phyloP scores from a whole-genome alignment of 1,140 invertebrate species.

The Ceratosolen fusciceps region DNA sequence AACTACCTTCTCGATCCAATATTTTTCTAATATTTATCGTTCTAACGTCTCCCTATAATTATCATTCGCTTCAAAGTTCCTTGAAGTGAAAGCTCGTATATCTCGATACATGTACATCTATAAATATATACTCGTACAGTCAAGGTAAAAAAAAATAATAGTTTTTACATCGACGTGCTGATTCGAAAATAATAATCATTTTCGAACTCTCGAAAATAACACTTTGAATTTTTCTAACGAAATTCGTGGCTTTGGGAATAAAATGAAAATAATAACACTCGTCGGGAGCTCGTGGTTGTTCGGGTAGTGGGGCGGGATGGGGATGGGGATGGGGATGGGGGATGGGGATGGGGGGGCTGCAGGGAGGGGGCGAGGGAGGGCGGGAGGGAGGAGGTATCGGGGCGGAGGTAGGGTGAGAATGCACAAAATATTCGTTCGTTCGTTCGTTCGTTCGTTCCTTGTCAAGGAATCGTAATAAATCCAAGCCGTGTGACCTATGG shows the following conservation, averaged over 20 bases:
- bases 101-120: too few species aligned
- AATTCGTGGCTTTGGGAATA: neutral
- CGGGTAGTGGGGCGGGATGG: too few species aligned
- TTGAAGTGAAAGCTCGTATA: neutral
- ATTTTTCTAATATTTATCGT: neutral
- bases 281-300: too few species aligned
- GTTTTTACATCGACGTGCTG: neutral
- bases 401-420: too few species aligned
- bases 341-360: too few species aligned
- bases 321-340: too few species aligned
- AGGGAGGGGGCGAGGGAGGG: too few species aligned
- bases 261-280: neutral
- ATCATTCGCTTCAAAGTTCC: conserved; percentile 9
- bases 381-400: too few species aligned
- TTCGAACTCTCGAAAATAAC: neutral
- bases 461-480: too few species aligned
- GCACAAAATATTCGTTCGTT: too few species aligned
- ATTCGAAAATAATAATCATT: conserved; percentile 12
- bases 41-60: neutral
- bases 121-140: neutral
- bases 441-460: too few species aligned
- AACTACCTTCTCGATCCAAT: conserved; percentile 24
- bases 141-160: conserved; percentile 14
- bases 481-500: too few species aligned
- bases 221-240: neutral